Percentiles rank a stretch among this genome's conserved stretches.
phyloP scores from a whole-genome alignment of 2,888 invertebrate genomes.

The Rhagonycha fulva region DNA sequence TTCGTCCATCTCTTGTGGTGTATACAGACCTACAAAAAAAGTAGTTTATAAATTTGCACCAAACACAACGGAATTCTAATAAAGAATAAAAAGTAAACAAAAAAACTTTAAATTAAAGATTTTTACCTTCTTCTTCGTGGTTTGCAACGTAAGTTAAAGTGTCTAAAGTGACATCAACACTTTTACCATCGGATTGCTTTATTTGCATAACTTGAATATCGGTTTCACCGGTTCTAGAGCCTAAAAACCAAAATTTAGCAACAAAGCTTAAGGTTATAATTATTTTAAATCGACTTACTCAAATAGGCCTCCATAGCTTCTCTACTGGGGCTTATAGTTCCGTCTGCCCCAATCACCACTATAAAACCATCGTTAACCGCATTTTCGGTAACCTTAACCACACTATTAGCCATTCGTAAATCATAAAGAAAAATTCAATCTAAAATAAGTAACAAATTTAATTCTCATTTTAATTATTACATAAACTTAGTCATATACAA shows the following conservation, averaged over 20 bases:
- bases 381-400: slow-evolving; percentile 54
- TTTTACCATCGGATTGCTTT: slow-evolving; percentile 49
- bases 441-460: neutral
- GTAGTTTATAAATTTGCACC: neutral
- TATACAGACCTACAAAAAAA: neutral
- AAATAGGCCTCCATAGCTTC: slow-evolving; percentile 78
- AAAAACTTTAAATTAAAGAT: neutral
- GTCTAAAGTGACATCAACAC: slow-evolving; percentile 55
- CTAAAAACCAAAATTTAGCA: slow-evolving; percentile 36
- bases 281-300: slow-evolving; percentile 61
- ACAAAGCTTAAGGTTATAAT: slow-evolving; percentile 7
- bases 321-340: slow-evolving; percentile 80
- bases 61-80: neutral
- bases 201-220: slow-evolving; percentile 52
- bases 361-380: slow-evolving; percentile 71
- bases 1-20: slow-evolving; percentile 58
- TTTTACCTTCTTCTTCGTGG: slow-evolving; percentile 36
- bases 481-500: neutral
- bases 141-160: slow-evolving; percentile 50
- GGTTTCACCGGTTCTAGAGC: slow-evolving; percentile 46
- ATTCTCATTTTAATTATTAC: neutral
- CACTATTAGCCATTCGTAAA: slow-evolving; percentile 51
- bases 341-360: slow-evolving; percentile 86
- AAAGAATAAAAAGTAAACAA: neutral
- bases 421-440: neutral